Conservation (phyloP, 2,888 invertebrate genomes). For the Campoplex nolae region DNA sequence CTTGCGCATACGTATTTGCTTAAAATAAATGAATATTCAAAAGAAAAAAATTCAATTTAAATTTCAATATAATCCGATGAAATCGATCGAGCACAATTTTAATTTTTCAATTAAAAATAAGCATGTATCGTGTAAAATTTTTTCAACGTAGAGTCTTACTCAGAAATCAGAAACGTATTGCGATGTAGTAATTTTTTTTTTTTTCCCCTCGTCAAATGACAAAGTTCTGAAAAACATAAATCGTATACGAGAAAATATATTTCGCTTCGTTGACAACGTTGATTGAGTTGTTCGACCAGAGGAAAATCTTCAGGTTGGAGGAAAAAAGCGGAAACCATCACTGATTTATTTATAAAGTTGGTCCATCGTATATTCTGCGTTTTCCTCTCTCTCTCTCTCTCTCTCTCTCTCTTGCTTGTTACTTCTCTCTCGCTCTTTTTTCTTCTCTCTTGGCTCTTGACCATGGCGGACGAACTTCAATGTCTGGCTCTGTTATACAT, state of each 20-base stretch:
- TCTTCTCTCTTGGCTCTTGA: slow-evolving; percentile 19
- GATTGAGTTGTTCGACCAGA: neutral
- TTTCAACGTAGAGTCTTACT: too few species aligned
- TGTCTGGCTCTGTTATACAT: slow-evolving; percentile 3
- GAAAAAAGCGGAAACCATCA: neutral
- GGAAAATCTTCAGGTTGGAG: neutral
- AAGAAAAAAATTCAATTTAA: neutral
- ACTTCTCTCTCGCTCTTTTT: neutral
- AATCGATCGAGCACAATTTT: neutral
- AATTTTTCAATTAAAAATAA: neutral
- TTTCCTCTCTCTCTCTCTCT: neutral
- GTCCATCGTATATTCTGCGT: slow-evolving; percentile 2
- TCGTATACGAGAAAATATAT: neutral
- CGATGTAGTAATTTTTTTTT: neutral
- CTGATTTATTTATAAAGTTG: slow-evolving; percentile 27
- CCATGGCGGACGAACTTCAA: slow-evolving; percentile 11
- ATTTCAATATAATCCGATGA: neutral
- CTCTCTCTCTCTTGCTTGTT: neutral
- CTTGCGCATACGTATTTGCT: slow-evolving; percentile 19
- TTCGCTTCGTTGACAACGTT: neutral
- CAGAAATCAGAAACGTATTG: too few species aligned
- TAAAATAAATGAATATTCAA: neutral
- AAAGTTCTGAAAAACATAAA: neutral
- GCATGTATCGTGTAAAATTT: neutral
- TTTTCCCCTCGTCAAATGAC: neutral